Evolutionary conservation across 2,888 invertebrate species (phyloP), one percentile per base, ranked within the genome.

Genomic region (Drosophila cyrtoloma): DNA sequence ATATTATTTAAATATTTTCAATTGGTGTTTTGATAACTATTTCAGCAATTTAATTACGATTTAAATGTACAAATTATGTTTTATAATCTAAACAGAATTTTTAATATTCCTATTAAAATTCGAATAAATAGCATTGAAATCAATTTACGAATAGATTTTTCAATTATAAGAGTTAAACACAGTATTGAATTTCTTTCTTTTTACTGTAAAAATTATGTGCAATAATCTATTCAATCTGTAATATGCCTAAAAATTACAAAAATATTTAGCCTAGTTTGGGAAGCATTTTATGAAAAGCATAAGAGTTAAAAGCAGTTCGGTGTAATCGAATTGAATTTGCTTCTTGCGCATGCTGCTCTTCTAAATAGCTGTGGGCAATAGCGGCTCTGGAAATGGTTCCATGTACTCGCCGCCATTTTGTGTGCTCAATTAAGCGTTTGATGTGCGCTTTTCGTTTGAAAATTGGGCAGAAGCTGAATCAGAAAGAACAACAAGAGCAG

Each of bases 341-440:
- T 61, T 42, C 30, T 32, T 32, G 35, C 19, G 32, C 33, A 26
- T 56, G 44, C 51, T 55, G 50, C 64, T 53, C 32, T 16, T 60
- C 37, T 57, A 66, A 77, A 77, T 69, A 63, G 77, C 79, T 81
- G 30, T 26, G 53, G 72, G 79, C 72, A 19, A 60, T 63, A 55
- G 61, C 62, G 33, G 19, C 42, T 68, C 79, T 62, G 77, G 53
- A 77, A 79, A 77, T 60, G 68, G 56, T 56, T 37, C 68, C 81
- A 72, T 72, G 50, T 77, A 63, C 68, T 71, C 67, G 57, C 50
- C 74, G 82, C 79, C 79, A 80, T 80, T 80, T 80, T 82, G 74
- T 71, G 64, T 71, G 79, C 70, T 70, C 79, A 80, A 80, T 80
- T 80, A 82, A 74, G 67, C 82, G 82, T 82, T 80, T 80, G 79